Percentiles rank a stretch among this genome's conserved stretches.
Conservation (phyloP, 2,797 vertebrate species). For the Chaetodon trifasciatus region DNA sequence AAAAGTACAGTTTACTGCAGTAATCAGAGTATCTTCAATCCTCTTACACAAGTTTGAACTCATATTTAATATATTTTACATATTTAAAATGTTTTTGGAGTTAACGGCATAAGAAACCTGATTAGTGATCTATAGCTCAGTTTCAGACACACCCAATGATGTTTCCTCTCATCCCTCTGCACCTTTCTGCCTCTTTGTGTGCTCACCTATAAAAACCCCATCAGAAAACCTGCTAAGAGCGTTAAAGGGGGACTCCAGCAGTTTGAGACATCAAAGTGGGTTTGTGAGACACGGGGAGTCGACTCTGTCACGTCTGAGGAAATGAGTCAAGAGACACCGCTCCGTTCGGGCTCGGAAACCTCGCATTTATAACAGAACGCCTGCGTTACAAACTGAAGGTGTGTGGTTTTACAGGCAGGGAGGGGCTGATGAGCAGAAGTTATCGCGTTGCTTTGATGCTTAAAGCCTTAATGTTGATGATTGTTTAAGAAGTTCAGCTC, state of each 20-base stretch:
- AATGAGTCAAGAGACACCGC: constrained; percentile 16
- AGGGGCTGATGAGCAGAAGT: neutral
- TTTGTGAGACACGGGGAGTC: neutral
- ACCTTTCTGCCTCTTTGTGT: neutral
- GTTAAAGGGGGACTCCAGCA: constrained; percentile 15
- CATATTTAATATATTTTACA: too few relatives aligned
- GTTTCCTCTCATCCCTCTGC: too few relatives aligned
- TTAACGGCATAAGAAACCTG: neutral
- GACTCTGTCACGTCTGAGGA: neutral
- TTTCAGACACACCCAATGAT: too few relatives aligned
- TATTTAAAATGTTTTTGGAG: neutral
- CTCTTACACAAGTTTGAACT: neutral
- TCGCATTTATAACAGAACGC: neutral
- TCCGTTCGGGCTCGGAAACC: neutral
- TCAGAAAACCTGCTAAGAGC: neutral
- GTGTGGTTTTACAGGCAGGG: neutral
- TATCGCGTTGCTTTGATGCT: neutral
- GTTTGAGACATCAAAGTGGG: neutral
- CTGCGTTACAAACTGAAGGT: neutral
- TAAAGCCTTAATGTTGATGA: too few relatives aligned
- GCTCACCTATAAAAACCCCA: neutral
- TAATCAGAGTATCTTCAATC: neutral
- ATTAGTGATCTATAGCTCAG: neutral
- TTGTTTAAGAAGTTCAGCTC: too few relatives aligned
- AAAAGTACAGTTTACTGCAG: neutral